These are phyloP conservation scores for Yasuhikotakia modesta DNA, from an alignment of 2,797 vertebrate species.

Conservation along the genomic window DNA sequence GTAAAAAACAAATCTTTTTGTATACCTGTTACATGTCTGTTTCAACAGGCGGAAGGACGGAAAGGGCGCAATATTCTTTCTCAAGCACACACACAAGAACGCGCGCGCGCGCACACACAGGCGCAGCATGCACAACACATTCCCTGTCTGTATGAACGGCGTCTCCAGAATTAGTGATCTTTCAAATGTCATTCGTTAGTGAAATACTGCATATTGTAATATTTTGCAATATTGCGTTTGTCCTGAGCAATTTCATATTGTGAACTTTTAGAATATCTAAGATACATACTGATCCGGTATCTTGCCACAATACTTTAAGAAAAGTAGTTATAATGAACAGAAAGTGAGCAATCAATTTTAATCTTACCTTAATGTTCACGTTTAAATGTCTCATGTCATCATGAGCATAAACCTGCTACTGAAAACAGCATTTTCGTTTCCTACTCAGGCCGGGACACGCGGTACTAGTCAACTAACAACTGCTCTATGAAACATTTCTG, in stretches of 20 bases:
- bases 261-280: no score
- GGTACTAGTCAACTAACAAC: conserved; percentile 62
- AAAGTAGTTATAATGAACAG: background rate
- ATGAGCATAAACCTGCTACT: background rate
- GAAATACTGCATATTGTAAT: no score
- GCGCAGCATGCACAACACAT: background rate
- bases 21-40: no score
- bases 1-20: no score
- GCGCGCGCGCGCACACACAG: no score
- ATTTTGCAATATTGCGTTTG: no score
- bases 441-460: background rate
- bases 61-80: background rate
- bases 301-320: background rate
- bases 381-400: background rate
- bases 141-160: no score
- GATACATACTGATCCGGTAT: background rate
- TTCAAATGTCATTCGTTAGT: no score
- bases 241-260: background rate
- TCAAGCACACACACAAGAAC: no score
- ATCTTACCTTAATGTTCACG: conserved; percentile 19
- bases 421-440: background rate
- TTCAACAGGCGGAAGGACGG: background rate
- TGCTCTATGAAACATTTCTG: conserved; percentile 78
- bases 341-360: background rate
- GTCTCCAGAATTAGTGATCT: no score